Percentiles rank a stretch among this genome's conserved stretches.
Conservation (phyloP, 2,797 vertebrate genomes). For the Rhyacichthys aspro region DNA sequence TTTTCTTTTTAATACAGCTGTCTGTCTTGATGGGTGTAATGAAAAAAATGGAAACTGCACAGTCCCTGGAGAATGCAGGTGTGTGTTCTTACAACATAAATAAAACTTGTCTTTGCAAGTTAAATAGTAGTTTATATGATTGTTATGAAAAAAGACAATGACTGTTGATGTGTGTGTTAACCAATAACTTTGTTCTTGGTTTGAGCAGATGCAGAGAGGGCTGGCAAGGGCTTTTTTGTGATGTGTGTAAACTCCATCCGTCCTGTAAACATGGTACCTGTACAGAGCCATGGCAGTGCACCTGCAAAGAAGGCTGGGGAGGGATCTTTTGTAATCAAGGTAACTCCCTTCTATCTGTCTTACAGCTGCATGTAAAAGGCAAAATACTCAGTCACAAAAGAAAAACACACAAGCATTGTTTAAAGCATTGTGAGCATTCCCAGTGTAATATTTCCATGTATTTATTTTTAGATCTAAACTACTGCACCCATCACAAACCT, state of each 20-base stretch:
- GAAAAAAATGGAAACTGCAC: constrained; percentile 93
- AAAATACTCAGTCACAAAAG: constrained; percentile 1
- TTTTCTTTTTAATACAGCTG: constrained; percentile 77
- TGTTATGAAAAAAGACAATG: constrained; percentile 1
- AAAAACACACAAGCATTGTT: background rate
- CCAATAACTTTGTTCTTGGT: constrained; percentile 38
- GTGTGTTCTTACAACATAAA: constrained; percentile 59
- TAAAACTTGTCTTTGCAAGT: background rate
- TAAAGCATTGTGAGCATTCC: background rate
- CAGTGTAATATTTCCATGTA: constrained; percentile 6
- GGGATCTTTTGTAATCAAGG: constrained; percentile 98
- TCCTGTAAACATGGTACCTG: constrained; percentile 97
- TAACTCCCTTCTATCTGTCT: constrained; percentile 56
- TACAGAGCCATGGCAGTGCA: constrained; percentile 90
- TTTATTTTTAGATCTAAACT: constrained; percentile 90
- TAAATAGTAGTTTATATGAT: no score
- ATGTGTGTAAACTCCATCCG: constrained; percentile 91
- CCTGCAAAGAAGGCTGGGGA: constrained; percentile 98
- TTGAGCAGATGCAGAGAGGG: constrained; percentile 90
- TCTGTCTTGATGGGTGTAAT: constrained; percentile 94
- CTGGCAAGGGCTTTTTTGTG: constrained; percentile 94
- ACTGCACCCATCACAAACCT: constrained; percentile 96
- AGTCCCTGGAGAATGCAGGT: constrained; percentile 94
- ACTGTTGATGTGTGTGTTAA: constrained; percentile 18
- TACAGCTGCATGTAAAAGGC: background rate